Percentiles rank a stretch among this genome's conserved stretches.
Evolutionary conservation across 1,140 invertebrate species (phyloP).

Genomic region (Periplaneta americana): DNA sequence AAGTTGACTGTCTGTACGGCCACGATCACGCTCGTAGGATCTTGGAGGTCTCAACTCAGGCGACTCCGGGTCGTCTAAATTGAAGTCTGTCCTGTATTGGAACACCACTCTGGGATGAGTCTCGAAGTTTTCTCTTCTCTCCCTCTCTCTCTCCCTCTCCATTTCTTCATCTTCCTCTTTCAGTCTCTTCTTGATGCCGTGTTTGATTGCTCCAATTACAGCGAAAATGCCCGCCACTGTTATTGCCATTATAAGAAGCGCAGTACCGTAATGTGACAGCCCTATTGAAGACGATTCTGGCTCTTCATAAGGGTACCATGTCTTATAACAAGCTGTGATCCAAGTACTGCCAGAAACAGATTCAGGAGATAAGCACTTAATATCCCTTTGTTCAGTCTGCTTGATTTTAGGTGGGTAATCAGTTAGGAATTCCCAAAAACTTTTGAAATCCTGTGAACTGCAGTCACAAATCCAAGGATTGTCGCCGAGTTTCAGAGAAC

Average conservation of each 20-base stretch:
- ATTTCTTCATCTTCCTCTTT: neutral
- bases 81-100: neutral
- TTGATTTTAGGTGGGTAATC: neutral
- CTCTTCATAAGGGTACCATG: neutral
- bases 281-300: neutral
- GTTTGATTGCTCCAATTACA: neutral
- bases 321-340: neutral
- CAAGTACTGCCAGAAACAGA: neutral
- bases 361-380: neutral
- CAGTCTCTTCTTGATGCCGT: neutral
- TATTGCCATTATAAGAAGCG: neutral
- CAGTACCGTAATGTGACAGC: neutral
- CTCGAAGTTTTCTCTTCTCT: neutral
- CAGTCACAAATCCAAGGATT: slow-evolving; percentile 17
- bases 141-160: neutral
- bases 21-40: neutral
- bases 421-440: slow-evolving; percentile 3
- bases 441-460: slow-evolving; percentile 2
- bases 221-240: neutral
- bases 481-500: slow-evolving; percentile 8
- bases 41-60: neutral
- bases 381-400: neutral
- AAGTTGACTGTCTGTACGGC: neutral
- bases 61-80: neutral
- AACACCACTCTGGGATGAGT: neutral